Evolutionary conservation across 2,888 invertebrate genomes (phyloP).

Genomic region (Frankliniella intonsa): DNA sequence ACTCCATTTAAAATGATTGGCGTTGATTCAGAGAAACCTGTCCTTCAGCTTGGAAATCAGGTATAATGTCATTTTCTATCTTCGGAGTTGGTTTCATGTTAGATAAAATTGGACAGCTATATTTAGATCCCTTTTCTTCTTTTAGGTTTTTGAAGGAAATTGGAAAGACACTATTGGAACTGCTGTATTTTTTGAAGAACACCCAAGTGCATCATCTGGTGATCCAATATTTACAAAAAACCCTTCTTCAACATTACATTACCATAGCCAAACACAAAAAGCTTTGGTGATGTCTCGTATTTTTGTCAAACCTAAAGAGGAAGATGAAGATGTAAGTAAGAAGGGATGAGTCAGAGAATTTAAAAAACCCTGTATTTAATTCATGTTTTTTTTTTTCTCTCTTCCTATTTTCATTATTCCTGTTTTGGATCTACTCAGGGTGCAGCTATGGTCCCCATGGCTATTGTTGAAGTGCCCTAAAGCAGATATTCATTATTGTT

Average conservation of each 20-base stretch:
- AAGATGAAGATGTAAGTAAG: background rate
- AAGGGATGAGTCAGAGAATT: background rate
- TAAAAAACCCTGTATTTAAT: background rate
- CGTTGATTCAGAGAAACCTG: background rate
- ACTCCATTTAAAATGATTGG: conserved; percentile 11
- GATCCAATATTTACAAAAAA: background rate
- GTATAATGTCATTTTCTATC: background rate
- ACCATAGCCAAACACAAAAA: background rate
- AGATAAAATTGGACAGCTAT: background rate
- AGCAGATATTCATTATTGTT: no score
- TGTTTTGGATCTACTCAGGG: background rate
- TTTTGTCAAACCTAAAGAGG: background rate
- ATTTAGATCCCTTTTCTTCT: background rate
- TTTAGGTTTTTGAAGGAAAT: conserved; percentile 14
- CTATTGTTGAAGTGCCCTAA: background rate
- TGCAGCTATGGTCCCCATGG: background rate
- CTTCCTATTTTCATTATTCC: background rate
- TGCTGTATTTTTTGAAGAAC: conserved; percentile 2
- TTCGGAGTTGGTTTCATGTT: background rate
- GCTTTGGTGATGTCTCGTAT: background rate
- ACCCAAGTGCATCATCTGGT: conserved; percentile 5
- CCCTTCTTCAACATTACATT: background rate
- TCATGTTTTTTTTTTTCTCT: background rate
- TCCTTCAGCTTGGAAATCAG: conserved; percentile 6
- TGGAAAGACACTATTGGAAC: background rate